These are phyloP conservation scores for Drosophila pegasa DNA, from an alignment of 2,888 invertebrate genomes.

Conservation along the genomic window DNA sequence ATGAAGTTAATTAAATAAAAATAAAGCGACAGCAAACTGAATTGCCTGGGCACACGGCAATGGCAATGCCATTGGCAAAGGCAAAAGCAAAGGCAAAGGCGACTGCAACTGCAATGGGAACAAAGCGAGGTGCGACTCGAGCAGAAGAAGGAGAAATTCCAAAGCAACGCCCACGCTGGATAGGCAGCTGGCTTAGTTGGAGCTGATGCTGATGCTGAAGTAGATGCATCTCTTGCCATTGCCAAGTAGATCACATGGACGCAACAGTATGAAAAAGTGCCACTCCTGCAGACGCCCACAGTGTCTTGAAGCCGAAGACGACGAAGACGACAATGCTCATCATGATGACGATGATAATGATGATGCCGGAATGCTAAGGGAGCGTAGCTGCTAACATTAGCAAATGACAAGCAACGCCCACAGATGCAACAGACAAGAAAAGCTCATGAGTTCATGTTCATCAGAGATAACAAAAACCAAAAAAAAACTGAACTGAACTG, in stretches of 20 bases:
- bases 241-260: slow-evolving; percentile 71
- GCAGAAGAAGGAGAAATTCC: slow-evolving; percentile 18
- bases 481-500: slow-evolving; percentile 7
- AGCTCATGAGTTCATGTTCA: slow-evolving; percentile 36
- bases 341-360: slow-evolving; percentile 6
- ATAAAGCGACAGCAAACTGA: slow-evolving; percentile 72
- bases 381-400: slow-evolving; percentile 31
- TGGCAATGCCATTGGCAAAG: not conserved
- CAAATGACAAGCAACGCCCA: slow-evolving; percentile 54
- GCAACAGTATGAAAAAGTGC: slow-evolving; percentile 28
- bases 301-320: slow-evolving; percentile 15
- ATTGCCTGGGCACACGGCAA: slow-evolving; percentile 55
- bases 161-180: slow-evolving; percentile 57
- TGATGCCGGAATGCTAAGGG: slow-evolving; percentile 25
- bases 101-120: slow-evolving; percentile 18
- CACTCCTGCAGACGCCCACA: slow-evolving; percentile 59
- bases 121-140: slow-evolving; percentile 15
- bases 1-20: slow-evolving; percentile 79
- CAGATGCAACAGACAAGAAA: slow-evolving; percentile 41
- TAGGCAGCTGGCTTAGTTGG: slow-evolving; percentile 45
- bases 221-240: slow-evolving; percentile 50
- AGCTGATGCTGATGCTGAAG: slow-evolving; percentile 30
- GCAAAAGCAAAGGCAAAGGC: slow-evolving; percentile 1
- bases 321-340: slow-evolving; percentile 15
- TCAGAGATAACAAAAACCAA: slow-evolving; percentile 2